A percentile compares a stretch with the other conserved stretches of the same genome.
phyloP scores from a whole-genome alignment of 2,797 vertebrate species.

The Cynopterus sphinx region DNA sequence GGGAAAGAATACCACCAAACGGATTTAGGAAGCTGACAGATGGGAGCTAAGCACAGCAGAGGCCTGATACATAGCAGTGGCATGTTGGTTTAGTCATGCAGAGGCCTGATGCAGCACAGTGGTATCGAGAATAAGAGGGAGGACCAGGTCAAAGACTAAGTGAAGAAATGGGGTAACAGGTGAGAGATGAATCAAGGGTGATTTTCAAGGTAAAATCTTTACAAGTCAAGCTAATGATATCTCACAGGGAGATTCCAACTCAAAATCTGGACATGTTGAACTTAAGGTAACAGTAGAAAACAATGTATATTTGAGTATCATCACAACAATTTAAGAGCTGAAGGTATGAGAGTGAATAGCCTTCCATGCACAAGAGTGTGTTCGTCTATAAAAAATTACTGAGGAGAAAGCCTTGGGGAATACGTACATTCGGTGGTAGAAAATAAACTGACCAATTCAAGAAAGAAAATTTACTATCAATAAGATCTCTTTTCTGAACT shows the following conservation, averaged over 20 bases:
- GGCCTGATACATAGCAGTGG: too few species aligned
- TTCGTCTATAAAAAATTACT: background rate
- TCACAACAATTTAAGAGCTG: background rate
- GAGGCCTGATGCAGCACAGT: background rate
- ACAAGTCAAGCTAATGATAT: background rate
- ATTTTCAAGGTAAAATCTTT: background rate
- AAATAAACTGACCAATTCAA: background rate
- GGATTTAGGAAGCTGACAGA: background rate
- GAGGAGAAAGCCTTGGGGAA: background rate
- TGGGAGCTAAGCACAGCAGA: too few species aligned
- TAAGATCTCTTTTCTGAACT: background rate
- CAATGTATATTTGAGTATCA: background rate
- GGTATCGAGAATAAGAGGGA: background rate
- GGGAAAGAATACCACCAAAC: background rate
- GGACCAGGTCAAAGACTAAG: background rate
- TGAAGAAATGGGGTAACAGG: background rate
- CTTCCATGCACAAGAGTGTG: background rate
- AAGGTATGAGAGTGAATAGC: background rate
- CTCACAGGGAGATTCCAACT: background rate
- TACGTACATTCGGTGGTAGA: background rate
- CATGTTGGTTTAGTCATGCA: background rate
- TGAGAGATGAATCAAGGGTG: background rate
- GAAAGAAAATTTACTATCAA: background rate
- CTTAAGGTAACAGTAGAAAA: too few species aligned
- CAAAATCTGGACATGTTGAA: background rate